phyloP scores from a whole-genome alignment of 2,888 invertebrate species.

The Standfussiana lucernea region DNA sequence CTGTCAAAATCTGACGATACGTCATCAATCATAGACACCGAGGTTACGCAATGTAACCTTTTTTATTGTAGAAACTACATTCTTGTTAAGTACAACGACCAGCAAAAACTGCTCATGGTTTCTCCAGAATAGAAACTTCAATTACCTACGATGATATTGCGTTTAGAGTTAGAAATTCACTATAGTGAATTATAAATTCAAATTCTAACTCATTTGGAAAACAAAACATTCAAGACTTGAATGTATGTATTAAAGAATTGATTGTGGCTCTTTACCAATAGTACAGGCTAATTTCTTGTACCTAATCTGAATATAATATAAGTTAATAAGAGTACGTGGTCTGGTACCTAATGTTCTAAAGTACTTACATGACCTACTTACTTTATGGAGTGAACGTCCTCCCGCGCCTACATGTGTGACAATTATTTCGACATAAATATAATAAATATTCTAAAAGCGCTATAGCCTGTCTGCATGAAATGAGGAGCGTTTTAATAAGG shows the following conservation, averaged over 20 bases:
- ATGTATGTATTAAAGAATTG: neutral
- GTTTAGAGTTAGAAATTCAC: conserved; percentile 5
- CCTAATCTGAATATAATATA: neutral
- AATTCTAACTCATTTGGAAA: conserved; percentile 13
- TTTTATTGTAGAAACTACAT: conserved; percentile 37
- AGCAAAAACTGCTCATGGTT: conserved; percentile 41
- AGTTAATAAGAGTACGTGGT: neutral
- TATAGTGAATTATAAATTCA: neutral
- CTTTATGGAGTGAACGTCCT: conserved; percentile 42
- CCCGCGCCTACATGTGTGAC: conserved; percentile 25
- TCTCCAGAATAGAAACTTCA: conserved; percentile 37
- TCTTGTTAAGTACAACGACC: conserved; percentile 27
- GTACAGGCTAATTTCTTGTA: neutral
- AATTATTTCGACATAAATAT: conserved; percentile 30
- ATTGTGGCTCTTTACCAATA: neutral
- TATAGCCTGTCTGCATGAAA: conserved; percentile 17
- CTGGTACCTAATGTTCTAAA: conserved; percentile 20
- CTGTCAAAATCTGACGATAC: conserved; percentile 38
- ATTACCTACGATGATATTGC: conserved; percentile 41
- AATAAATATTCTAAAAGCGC: conserved; percentile 25
- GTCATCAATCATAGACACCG: conserved; percentile 46
- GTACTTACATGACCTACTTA: conserved; percentile 49
- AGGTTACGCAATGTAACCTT: conserved; percentile 43
- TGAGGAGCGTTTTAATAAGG: neutral
- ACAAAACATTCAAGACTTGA: neutral